Conservation (phyloP, 1,140 invertebrate species). For the Ericerus pela region DNA sequence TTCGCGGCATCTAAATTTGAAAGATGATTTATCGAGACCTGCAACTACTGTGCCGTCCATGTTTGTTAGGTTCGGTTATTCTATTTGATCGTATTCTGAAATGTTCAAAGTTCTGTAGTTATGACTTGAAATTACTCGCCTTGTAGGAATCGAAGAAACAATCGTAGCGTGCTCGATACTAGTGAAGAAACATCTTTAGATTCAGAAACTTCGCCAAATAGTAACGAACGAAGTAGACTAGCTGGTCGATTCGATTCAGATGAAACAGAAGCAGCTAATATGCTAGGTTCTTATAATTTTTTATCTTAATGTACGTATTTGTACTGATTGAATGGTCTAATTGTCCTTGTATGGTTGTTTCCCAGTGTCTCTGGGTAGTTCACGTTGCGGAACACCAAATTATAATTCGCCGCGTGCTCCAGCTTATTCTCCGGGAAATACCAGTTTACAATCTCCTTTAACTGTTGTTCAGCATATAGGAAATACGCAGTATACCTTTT, state of each 20-base stretch:
- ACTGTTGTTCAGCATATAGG: conserved; percentile 34
- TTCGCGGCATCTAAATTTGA: conserved; percentile 83
- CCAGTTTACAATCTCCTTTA: conserved; percentile 42
- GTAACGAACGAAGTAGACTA: conserved; percentile 44
- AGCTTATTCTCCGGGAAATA: conserved; percentile 44
- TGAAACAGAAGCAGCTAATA: conserved; percentile 91
- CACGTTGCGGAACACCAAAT: conserved; percentile 72
- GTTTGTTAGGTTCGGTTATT: conserved; percentile 30
- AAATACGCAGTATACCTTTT: conserved; percentile 61
- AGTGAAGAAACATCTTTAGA: conserved; percentile 80
- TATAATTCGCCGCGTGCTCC: conserved; percentile 60
- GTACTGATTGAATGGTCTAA: background rate
- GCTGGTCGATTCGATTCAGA: conserved; percentile 73
- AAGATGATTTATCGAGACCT: conserved; percentile 43
- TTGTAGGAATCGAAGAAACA: conserved; percentile 31
- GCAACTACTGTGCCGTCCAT: conserved; percentile 32
- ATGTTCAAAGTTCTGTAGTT: background rate
- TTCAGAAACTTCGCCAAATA: conserved; percentile 73
- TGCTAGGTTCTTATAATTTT: conserved; percentile 51
- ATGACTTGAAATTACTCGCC: background rate
- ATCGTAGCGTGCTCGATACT: conserved; percentile 38
- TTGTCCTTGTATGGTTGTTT: conserved; percentile 14
- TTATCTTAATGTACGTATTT: background rate
- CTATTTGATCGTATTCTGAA: too few species aligned
- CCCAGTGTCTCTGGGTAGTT: conserved; percentile 78